Percentiles rank a stretch among this genome's conserved stretches.
Evolutionary conservation across 2,888 invertebrate genomes (phyloP).

Genomic region (Meandrusa payeni): DNA sequence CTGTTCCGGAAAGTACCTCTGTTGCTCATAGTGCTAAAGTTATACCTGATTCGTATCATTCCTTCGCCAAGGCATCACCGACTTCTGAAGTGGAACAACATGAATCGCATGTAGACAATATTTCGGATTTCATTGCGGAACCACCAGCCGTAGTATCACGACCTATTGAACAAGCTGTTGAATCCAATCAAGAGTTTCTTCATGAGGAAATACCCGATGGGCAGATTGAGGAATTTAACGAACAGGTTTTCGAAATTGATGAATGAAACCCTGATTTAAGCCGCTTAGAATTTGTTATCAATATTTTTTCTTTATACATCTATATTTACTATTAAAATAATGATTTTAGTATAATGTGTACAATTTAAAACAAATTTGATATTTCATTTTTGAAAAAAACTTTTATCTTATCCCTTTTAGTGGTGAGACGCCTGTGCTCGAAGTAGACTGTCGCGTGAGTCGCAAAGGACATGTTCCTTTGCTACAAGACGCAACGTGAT

Average conservation of each 20-base stretch:
- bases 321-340: too few relatives aligned
- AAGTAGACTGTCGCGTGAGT: too few relatives aligned
- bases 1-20: not conserved
- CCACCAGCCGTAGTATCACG: not conserved
- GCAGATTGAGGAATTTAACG: constrained; percentile 2
- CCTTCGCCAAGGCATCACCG: not conserved
- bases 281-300: too few relatives aligned
- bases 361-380: too few relatives aligned
- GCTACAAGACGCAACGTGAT: too few relatives aligned
- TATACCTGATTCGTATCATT: not conserved
- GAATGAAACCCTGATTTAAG: too few relatives aligned
- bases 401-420: too few relatives aligned
- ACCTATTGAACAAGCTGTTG: constrained; percentile 5
- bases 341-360: too few relatives aligned
- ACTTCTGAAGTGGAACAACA: not conserved
- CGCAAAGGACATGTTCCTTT: too few relatives aligned
- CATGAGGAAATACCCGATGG: constrained; percentile 11
- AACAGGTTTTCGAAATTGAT: constrained; percentile 4
- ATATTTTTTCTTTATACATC: too few relatives aligned
- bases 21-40: not conserved
- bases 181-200: constrained; percentile 18
- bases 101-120: not conserved
- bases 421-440: too few relatives aligned
- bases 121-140: not conserved
- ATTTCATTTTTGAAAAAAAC: too few relatives aligned